phyloP scores from a whole-genome alignment of 2,113 vertebrate species.

The Muntiacus muntjak region DNA sequence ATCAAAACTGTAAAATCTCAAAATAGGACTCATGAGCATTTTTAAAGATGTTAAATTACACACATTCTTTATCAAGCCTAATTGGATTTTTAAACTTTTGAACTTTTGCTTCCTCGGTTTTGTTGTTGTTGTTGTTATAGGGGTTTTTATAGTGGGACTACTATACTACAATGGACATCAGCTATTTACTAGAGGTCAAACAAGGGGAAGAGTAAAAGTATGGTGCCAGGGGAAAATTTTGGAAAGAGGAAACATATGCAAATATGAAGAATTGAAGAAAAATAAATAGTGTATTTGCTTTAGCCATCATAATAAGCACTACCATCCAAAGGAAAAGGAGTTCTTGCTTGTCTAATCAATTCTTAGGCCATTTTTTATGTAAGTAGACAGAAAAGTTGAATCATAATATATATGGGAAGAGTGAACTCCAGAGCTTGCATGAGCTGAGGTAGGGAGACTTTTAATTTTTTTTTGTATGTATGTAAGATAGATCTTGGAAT shows the following conservation, averaged over 20 bases:
- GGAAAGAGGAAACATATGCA: neutral
- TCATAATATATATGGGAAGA: neutral
- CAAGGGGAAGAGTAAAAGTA: neutral
- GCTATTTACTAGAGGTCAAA: slow-evolving; percentile 4
- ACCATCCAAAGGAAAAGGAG: neutral
- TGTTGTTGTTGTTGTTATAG: neutral
- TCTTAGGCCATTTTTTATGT: neutral
- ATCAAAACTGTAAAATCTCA: neutral
- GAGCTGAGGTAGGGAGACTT: neutral
- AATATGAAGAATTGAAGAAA: neutral
- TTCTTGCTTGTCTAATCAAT: neutral
- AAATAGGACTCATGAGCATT: neutral
- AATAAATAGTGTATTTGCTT: neutral
- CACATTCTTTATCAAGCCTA: neutral
- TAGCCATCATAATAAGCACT: neutral
- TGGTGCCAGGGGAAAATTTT: neutral
- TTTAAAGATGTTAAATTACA: slow-evolving; percentile 14
- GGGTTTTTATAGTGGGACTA: neutral
- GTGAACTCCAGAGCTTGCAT: neutral
- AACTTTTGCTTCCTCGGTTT: neutral
- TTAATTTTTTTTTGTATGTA: neutral
- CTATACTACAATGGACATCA: neutral
- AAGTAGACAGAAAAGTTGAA: neutral
- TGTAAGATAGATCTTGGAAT: neutral
- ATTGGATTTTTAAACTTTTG: slow-evolving; percentile 24